Percentiles rank a stretch among this genome's conserved stretches.
Evolutionary conservation across 2,113 vertebrate genomes (phyloP).

Genomic region (Xyrauchen texanus): DNA sequence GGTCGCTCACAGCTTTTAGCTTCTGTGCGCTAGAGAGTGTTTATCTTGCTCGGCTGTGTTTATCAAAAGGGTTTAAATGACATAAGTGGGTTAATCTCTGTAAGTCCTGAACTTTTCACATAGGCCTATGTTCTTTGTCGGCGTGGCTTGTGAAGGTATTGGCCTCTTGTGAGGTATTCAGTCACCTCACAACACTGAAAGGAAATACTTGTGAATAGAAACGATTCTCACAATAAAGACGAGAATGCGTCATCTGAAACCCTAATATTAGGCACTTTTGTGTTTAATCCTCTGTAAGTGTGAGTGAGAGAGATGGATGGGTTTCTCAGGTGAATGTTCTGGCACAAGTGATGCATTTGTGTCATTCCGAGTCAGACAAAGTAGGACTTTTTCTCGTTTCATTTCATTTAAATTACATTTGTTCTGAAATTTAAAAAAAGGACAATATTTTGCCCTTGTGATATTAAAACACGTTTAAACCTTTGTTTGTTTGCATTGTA

Average conservation of each 20-base stretch:
- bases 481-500: no score
- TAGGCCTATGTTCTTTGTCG: slow-evolving; percentile 27
- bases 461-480: no score
- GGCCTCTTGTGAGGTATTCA: no score
- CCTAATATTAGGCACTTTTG: slow-evolving; percentile 56
- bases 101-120: slow-evolving; percentile 7
- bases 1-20: not conserved
- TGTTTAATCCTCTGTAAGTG: slow-evolving; percentile 58
- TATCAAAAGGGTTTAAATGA: slow-evolving; percentile 31
- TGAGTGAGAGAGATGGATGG: slow-evolving; percentile 35
- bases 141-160: slow-evolving; percentile 8
- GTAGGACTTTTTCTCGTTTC: not conserved
- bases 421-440: not conserved
- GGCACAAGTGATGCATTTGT: slow-evolving; percentile 39
- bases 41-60: not conserved
- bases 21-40: slow-evolving; percentile 17
- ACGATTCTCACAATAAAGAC: slow-evolving; percentile 44
- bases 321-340: slow-evolving; percentile 54
- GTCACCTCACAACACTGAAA: slow-evolving; percentile 33
- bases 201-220: slow-evolving; percentile 52
- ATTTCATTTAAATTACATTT: not conserved
- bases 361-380: no score
- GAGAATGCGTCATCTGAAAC: slow-evolving; percentile 55
- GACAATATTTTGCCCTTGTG: no score
- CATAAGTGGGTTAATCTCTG: slow-evolving; percentile 31